Evolutionary conservation across 2,888 invertebrate genomes (phyloP).

Genomic region (Agonum fuliginosum): DNA sequence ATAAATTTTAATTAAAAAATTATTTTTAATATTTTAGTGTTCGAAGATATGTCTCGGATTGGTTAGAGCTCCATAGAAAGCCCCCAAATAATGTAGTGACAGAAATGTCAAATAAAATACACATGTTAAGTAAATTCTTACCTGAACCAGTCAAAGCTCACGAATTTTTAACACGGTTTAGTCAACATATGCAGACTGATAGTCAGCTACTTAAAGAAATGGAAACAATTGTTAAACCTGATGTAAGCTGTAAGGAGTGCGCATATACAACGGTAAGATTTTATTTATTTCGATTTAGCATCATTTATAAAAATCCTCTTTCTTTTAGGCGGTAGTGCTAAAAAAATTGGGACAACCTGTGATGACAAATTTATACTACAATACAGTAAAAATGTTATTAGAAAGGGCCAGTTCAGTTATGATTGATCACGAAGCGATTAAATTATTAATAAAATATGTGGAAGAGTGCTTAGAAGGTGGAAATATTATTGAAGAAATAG

Average conservation of each 20-base stretch:
- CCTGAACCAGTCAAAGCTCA: slow-evolving; percentile 95
- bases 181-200: slow-evolving; percentile 85
- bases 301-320: neutral
- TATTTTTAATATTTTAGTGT: slow-evolving; percentile 73
- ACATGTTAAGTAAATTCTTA: slow-evolving; percentile 85
- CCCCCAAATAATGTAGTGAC: slow-evolving; percentile 84
- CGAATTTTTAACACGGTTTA: slow-evolving; percentile 90
- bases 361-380: slow-evolving; percentile 96
- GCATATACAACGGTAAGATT: slow-evolving; percentile 88
- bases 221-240: slow-evolving; percentile 90
- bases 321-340: slow-evolving; percentile 82
- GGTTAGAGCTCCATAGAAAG: slow-evolving; percentile 88
- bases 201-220: slow-evolving; percentile 83
- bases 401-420: slow-evolving; percentile 97
- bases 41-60: slow-evolving; percentile 88
- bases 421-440: slow-evolving; percentile 93
- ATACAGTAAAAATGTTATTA: slow-evolving; percentile 95
- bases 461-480: slow-evolving; percentile 86
- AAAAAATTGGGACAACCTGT: slow-evolving; percentile 96
- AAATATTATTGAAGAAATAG: slow-evolving; percentile 82
- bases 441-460: slow-evolving; percentile 78
- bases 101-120: slow-evolving; percentile 73
- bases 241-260: slow-evolving; percentile 95
- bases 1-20: neutral
- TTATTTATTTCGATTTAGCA: slow-evolving; percentile 50